A percentile compares a stretch with the other conserved stretches of the same genome.
These are phyloP conservation scores for Pleuronectes platessa DNA, from an alignment of 2,113 vertebrate species.

Conservation along the genomic window DNA sequence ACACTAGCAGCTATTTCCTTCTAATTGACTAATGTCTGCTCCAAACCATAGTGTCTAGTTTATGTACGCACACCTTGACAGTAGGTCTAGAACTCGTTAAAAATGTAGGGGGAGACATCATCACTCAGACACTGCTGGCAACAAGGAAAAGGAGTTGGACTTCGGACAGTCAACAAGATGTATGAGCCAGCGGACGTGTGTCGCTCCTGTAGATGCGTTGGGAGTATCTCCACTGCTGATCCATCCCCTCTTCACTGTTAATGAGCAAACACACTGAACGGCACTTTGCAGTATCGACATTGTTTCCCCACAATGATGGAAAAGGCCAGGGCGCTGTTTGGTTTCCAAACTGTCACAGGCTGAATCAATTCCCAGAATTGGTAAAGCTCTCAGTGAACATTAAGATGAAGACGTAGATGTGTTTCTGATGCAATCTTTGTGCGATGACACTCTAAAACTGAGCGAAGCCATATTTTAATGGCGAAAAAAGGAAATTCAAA, in stretches of 20 bases:
- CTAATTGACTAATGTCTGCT: too few relatives aligned
- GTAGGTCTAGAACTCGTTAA: background rate
- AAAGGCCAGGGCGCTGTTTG: background rate
- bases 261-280: background rate
- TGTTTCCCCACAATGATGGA: background rate
- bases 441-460: conserved; percentile 1
- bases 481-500: background rate
- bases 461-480: background rate
- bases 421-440: conserved; percentile 19
- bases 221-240: background rate
- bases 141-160: background rate
- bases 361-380: background rate
- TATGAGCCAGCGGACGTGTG: background rate
- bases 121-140: background rate
- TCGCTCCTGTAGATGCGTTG: background rate
- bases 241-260: background rate
- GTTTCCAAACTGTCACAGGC: background rate
- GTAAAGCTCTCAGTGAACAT: background rate
- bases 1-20: too few relatives aligned
- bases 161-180: background rate
- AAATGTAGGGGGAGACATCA: background rate
- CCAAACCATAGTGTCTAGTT: background rate
- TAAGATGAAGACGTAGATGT: background rate
- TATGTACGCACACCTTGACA: background rate
- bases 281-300: background rate